A percentile compares a stretch with the other conserved stretches of the same genome.
These are phyloP conservation scores for Varanus komodoensis DNA, from an alignment of 2,113 vertebrate species.

Conservation along the genomic window DNA sequence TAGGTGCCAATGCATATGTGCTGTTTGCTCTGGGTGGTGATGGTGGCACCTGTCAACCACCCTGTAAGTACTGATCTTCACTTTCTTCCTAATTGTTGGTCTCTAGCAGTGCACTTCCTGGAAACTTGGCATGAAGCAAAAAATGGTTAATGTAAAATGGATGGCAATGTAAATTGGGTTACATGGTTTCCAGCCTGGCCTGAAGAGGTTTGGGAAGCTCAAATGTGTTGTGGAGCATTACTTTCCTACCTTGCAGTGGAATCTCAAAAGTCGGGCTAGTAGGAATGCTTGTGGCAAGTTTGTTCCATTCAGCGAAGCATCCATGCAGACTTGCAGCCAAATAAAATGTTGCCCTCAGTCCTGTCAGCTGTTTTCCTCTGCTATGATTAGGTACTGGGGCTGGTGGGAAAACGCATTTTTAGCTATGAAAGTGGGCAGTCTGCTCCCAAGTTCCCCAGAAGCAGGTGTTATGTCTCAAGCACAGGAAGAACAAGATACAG, in stretches of 20 bases:
- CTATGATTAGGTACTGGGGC: no score
- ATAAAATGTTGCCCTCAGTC: neutral
- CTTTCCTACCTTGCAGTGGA: neutral
- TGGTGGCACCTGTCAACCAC: neutral
- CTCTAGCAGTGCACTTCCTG: neutral
- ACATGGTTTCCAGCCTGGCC: neutral
- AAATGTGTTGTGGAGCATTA: neutral
- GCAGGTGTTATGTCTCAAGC: no score
- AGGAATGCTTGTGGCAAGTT: neutral
- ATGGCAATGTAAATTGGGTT: neutral
- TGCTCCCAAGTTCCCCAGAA: neutral
- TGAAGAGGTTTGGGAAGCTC: neutral
- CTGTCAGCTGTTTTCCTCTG: neutral
- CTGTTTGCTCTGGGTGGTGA: neutral
- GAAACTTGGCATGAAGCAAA: neutral
- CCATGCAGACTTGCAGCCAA: neutral
- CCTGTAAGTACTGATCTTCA: neutral
- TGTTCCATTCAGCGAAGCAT: neutral
- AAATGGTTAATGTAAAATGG: neutral
- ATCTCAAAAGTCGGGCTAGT: neutral
- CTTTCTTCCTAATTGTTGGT: neutral
- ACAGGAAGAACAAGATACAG: no score
- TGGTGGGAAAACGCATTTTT: no score
- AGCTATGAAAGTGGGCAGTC: no score
- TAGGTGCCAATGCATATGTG: neutral